phyloP scores from a whole-genome alignment of 2,797 vertebrate genomes.

The Melanotaenia pygmaea region DNA sequence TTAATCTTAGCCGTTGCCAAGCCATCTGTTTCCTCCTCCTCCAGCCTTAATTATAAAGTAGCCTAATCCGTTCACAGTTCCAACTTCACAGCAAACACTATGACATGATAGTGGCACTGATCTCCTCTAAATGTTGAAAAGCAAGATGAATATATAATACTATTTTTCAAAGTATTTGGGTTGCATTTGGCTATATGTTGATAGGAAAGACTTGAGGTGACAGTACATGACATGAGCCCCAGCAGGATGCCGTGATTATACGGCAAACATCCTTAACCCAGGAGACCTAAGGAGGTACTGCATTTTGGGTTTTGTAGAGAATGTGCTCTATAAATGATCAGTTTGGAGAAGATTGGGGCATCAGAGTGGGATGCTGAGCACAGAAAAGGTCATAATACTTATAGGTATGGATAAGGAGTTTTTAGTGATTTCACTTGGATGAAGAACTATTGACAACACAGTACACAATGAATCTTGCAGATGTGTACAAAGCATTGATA shows the following conservation, averaged over 20 bases:
- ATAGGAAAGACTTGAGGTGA: background rate
- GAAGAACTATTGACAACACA: background rate
- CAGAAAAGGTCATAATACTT: conserved; percentile 1
- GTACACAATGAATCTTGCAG: conserved; percentile 2
- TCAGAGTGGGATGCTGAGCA: background rate
- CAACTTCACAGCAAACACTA: background rate
- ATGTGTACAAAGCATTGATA: conserved; percentile 18
- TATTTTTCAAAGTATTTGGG: background rate
- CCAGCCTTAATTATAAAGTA: conserved; percentile 5
- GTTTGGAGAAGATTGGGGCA: background rate
- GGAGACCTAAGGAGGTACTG: background rate
- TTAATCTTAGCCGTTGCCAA: background rate
- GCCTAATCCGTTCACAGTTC: background rate
- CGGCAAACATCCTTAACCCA: background rate
- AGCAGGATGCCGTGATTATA: background rate
- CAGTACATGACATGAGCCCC: background rate
- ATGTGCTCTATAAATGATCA: background rate
- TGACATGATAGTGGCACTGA: background rate
- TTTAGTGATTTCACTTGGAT: conserved; percentile 8
- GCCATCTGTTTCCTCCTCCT: background rate
- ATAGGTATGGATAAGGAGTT: background rate
- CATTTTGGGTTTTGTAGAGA: background rate
- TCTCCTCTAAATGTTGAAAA: background rate
- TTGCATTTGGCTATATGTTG: background rate
- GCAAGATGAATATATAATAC: background rate